phyloP scores from a whole-genome alignment of 2,113 vertebrate genomes.

The Cyprinodon variegatus region DNA sequence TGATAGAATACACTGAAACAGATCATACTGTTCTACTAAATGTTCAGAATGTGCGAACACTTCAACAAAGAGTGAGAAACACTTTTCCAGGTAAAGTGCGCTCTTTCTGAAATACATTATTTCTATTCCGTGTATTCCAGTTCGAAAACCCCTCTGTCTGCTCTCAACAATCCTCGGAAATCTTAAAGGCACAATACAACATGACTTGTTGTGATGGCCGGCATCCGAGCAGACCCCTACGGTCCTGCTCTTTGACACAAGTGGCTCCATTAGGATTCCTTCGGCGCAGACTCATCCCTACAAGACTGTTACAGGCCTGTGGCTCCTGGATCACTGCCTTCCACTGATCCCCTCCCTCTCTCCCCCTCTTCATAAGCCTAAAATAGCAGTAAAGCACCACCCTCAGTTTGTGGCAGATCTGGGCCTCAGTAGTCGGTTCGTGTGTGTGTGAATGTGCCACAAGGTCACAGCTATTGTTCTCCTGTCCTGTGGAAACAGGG shows the following conservation, averaged over 20 bases:
- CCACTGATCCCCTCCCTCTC: constrained; percentile 61
- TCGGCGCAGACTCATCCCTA: constrained; percentile 47
- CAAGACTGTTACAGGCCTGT: constrained; percentile 60
- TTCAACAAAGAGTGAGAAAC: not conserved
- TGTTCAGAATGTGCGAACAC: too few relatives aligned
- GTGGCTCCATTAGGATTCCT: constrained; percentile 55
- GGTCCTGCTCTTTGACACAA: constrained; percentile 50
- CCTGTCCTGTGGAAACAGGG: constrained; percentile 81
- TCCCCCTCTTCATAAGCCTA: constrained; percentile 72
- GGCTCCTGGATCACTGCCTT: constrained; percentile 70
- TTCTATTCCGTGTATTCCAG: not conserved
- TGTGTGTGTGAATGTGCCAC: constrained; percentile 63
- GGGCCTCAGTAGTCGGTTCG: constrained; percentile 68
- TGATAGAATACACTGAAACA: not conserved
- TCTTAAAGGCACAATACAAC: constrained; percentile 15
- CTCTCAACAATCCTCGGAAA: constrained; percentile 14
- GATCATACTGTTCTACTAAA: not conserved
- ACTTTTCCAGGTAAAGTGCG: not conserved
- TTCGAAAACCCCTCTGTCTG: constrained; percentile 12
- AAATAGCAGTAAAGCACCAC: constrained; percentile 79
- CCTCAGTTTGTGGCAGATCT: constrained; percentile 73
- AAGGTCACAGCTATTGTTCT: constrained; percentile 83
- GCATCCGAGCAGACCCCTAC: constrained; percentile 30
- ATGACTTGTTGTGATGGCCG: constrained; percentile 19
- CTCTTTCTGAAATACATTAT: not conserved